phyloP scores from a whole-genome alignment of 2,797 vertebrate genomes.

The Otolemur crassicaudatus region DNA sequence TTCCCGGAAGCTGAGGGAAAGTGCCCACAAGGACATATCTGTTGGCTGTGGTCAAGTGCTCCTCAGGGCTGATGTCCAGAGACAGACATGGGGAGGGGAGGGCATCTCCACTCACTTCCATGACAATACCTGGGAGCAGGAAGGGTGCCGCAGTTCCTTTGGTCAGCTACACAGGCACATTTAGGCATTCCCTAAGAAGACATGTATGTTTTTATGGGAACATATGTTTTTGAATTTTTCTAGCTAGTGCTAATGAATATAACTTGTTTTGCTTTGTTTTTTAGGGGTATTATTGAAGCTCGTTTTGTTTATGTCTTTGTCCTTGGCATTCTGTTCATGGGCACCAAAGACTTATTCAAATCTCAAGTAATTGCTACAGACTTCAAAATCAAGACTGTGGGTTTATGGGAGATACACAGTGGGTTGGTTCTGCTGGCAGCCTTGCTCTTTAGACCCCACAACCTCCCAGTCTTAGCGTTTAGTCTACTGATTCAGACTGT shows the following conservation, averaged over 20 bases:
- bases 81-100: neutral
- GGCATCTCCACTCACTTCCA: no score
- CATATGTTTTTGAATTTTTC: neutral
- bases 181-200: neutral
- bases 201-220: neutral
- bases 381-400: slow-evolving; percentile 88
- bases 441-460: slow-evolving; percentile 94
- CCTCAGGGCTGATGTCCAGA: neutral
- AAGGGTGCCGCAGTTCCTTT: neutral
- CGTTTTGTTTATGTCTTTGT: slow-evolving; percentile 97
- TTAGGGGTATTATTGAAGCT: slow-evolving; percentile 96
- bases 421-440: slow-evolving; percentile 94
- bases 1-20: neutral
- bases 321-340: slow-evolving; percentile 96
- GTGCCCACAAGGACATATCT: neutral
- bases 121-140: no score
- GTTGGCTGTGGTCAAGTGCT: neutral
- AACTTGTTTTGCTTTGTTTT: slow-evolving; percentile 70
- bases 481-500: slow-evolving; percentile 93
- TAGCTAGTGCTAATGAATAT: neutral
- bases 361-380: slow-evolving; percentile 92
- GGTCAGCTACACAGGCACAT: neutral
- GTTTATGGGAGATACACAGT: slow-evolving; percentile 95
- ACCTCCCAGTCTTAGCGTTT: slow-evolving; percentile 94
- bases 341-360: slow-evolving; percentile 94